Percentiles rank a stretch among this genome's conserved stretches.
Evolutionary conservation across 1,140 invertebrate genomes (phyloP).

Genomic region (Gyrodactylus salaris): DNA sequence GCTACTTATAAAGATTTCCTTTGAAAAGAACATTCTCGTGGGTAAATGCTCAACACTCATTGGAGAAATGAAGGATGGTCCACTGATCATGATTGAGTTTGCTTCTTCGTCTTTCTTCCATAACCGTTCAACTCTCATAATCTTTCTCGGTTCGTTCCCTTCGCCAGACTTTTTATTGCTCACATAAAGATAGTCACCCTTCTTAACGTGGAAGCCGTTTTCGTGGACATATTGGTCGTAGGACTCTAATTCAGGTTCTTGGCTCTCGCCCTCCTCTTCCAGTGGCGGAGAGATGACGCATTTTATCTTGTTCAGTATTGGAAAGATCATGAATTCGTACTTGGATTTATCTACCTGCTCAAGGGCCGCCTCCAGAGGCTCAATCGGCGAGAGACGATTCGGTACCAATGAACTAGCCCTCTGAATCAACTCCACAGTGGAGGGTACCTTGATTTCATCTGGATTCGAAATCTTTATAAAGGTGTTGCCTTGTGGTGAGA

Average conservation of each 20-base stretch:
- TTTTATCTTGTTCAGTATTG: neutral
- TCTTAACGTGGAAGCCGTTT: conserved; percentile 1
- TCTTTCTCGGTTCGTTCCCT: neutral
- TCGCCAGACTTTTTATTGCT: conserved; percentile 8
- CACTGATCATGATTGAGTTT: conserved; percentile 35
- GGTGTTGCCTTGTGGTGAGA: neutral
- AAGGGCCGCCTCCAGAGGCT: neutral
- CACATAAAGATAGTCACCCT: conserved; percentile 66
- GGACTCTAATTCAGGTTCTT: neutral
- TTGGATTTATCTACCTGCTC: neutral
- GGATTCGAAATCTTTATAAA: neutral
- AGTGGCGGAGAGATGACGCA: neutral
- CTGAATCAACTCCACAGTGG: neutral
- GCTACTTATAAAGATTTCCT: conserved; percentile 62
- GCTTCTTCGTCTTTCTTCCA: neutral
- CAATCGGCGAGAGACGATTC: neutral
- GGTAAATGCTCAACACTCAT: conserved; percentile 40
- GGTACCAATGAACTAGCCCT: neutral
- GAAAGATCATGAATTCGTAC: neutral
- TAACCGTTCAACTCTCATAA: neutral
- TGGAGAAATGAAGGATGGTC: conserved; percentile 58
- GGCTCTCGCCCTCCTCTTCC: neutral
- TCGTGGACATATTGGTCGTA: conserved; percentile 1
- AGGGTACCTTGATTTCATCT: neutral
- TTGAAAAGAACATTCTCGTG: conserved; percentile 48